phyloP scores from a whole-genome alignment of 2,888 invertebrate genomes.

The Carabus problematicus region DNA sequence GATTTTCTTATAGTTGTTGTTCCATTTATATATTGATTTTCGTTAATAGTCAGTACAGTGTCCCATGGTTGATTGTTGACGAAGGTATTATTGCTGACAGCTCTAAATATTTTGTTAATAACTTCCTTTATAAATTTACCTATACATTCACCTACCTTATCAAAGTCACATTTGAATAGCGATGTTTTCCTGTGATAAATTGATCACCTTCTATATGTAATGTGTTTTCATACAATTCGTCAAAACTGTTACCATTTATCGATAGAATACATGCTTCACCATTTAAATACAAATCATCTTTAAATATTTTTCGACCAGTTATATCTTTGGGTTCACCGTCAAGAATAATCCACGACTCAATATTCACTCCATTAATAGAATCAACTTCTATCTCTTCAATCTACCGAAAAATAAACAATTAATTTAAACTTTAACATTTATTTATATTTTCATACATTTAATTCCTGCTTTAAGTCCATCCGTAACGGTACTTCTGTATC shows the following conservation, averaged over 20 bases:
- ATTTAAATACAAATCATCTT: slow-evolving; percentile 57
- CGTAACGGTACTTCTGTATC: slow-evolving; percentile 54
- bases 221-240: slow-evolving; percentile 56
- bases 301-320: slow-evolving; percentile 61
- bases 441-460: slow-evolving; percentile 50
- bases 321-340: slow-evolving; percentile 59
- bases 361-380: slow-evolving; percentile 59
- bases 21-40: slow-evolving; percentile 47
- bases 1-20: slow-evolving; percentile 46
- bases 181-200: slow-evolving; percentile 58
- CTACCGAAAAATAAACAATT: slow-evolving; percentile 44
- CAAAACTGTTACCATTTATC: slow-evolving; percentile 61
- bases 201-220: slow-evolving; percentile 60
- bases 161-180: slow-evolving; percentile 54
- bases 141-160: slow-evolving; percentile 49
- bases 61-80: slow-evolving; percentile 49
- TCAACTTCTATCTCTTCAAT: slow-evolving; percentile 57
- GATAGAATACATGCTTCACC: slow-evolving; percentile 57
- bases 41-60: slow-evolving; percentile 46
- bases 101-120: slow-evolving; percentile 25
- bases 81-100: slow-evolving; percentile 41
- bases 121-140: slow-evolving; percentile 13
- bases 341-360: slow-evolving; percentile 58
- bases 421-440: slow-evolving; percentile 25
- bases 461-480: slow-evolving; percentile 54